Base-by-base conservation (phyloP, 2,797 vertebrate genomes). In the Chloroceryle inda region DNA sequence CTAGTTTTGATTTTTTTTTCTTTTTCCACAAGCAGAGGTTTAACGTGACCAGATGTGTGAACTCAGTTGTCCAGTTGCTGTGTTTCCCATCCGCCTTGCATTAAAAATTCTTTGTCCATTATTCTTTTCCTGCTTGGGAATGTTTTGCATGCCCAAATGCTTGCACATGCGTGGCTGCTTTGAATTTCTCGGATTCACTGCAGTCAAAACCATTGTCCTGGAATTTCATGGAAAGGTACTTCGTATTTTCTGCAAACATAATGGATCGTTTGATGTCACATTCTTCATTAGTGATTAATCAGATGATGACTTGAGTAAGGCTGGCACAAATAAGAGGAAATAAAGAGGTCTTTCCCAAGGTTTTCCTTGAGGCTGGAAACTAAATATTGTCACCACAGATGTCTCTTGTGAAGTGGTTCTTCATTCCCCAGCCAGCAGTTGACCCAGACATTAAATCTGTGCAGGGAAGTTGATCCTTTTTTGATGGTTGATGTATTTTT, bases 381-480 rank as follows among this genome's bases (percentile, higher is more conserved):
- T 44, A 47, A 91, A 17, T 72, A 42, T 33, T 3, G 3, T 1
- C 0, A 2, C 71, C 50, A 42, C 2, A 2, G 31, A 42, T 12
- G 9, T 73, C 55, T 84, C 47, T 33, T 2, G 0, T 49, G 37
- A 74, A 44, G 58, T 27, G 44, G 19, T 45, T 89, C 49, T 74
- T 85, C 64, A n/a, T 86, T 72, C 53, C 23, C 3, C 44, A 31
- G 38, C n/a, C 45, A 47, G 35, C 49, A 45, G 22, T 47, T 66
- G 0, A 3, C 15, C 13, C n/a, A 40, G 44, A 40, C 35, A 10
- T 76, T 86, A 16, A 11, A 71, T 55, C 22, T 47, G 27, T 63
- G 24, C 33, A 23, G 27, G 63, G 33, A 76, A 63, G 42, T 40
- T 40, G 45, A 24, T 72, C 22, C 9, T 84, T 53, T 67, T 67